A percentile compares a stretch with the other conserved stretches of the same genome.
phyloP scores from a whole-genome alignment of 2,888 invertebrate genomes.

The Epirrhoe tristata region DNA sequence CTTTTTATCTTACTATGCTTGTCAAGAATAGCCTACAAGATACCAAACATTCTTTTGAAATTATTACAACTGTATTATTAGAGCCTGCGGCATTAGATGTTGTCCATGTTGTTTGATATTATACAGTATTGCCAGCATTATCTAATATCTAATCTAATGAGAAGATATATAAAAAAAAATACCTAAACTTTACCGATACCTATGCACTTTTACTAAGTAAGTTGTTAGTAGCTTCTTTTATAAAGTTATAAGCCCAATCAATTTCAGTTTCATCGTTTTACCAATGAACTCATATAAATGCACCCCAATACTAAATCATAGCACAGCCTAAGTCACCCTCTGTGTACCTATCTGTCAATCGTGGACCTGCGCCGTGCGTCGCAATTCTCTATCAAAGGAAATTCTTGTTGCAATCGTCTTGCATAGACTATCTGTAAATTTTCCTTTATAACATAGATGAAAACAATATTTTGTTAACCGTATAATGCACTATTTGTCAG shows the following conservation, averaged over 20 bases:
- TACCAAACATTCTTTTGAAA: neutral
- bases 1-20: neutral
- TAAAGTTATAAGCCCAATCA: too few species aligned
- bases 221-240: too few species aligned
- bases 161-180: too few species aligned
- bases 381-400: neutral
- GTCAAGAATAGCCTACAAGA: neutral
- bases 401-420: neutral
- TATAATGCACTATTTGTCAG: neutral
- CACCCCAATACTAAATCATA: slow-evolving; percentile 13
- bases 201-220: too few species aligned
- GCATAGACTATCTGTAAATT: neutral
- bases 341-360: slow-evolving; percentile 10
- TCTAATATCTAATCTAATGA: too few species aligned
- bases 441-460: neutral
- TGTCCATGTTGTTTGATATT: too few species aligned
- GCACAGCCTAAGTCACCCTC: slow-evolving; percentile 2
- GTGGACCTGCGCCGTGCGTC: slow-evolving; percentile 18
- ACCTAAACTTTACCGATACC: too few species aligned
- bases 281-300: slow-evolving; percentile 20
- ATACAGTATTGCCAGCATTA: too few species aligned
- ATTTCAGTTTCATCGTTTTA: neutral
- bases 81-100: neutral
- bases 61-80: neutral
- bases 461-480: neutral